phyloP scores from a whole-genome alignment of 2,113 vertebrate genomes.

The Myiopsitta monachus region DNA sequence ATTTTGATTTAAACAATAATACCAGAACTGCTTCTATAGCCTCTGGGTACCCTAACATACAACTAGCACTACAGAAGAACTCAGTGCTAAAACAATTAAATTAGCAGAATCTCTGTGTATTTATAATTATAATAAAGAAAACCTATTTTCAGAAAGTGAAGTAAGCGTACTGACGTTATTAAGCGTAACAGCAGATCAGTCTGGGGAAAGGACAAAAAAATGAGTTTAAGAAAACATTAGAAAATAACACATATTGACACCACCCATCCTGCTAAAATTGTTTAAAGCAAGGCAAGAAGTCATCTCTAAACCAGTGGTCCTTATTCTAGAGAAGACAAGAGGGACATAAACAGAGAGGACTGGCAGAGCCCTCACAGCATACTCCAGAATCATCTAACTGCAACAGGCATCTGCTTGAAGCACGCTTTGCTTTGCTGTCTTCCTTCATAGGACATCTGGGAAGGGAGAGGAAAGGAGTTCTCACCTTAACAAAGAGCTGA shows the following conservation, averaged over 20 bases:
- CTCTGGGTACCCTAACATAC: neutral
- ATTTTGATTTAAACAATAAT: neutral
- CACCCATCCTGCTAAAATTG: neutral
- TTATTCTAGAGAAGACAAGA: neutral
- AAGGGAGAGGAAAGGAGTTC: neutral
- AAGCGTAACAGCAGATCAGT: neutral
- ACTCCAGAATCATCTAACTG: neutral
- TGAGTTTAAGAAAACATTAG: neutral
- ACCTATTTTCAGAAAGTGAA: neutral
- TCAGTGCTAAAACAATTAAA: neutral
- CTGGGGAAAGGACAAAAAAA: neutral
- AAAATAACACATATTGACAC: neutral
- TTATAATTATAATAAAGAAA: neutral
- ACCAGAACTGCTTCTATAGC: neutral
- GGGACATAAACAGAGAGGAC: no score
- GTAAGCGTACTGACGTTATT: neutral
- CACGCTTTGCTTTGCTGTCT: neutral
- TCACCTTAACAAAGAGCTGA: neutral
- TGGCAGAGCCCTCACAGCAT: neutral
- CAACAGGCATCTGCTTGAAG: neutral
- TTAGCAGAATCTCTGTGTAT: neutral
- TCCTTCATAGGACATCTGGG: neutral
- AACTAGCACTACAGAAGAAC: neutral
- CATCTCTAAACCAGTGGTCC: neutral
- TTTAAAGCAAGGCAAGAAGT: neutral